A percentile compares a stretch with the other conserved stretches of the same genome.
These are phyloP conservation scores for Sinohyriopsis cumingii DNA, from an alignment of 2,888 invertebrate species.

Conservation along the genomic window DNA sequence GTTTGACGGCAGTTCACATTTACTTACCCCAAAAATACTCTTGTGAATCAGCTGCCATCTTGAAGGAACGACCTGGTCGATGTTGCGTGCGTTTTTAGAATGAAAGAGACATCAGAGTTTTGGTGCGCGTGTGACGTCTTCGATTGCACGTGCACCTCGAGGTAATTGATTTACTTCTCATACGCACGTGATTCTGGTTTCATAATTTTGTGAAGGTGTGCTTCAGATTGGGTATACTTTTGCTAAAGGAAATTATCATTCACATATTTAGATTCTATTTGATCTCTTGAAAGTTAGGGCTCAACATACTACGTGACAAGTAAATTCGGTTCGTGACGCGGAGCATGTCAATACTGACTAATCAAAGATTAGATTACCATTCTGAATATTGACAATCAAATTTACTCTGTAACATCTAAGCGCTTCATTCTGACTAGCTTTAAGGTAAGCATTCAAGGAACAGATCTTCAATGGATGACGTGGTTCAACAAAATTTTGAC, in stretches of 20 bases:
- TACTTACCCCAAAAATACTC: conserved; percentile 55
- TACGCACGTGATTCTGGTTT: conserved; percentile 1
- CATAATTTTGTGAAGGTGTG: neutral
- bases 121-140: neutral
- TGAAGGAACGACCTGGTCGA: conserved; percentile 3
- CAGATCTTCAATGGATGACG: conserved; percentile 19
- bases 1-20: neutral
- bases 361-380: too few relatives aligned
- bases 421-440: too few relatives aligned
- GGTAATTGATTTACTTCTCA: neutral
- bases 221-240: too few relatives aligned
- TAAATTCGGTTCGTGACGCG: too few relatives aligned
- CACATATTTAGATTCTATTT: too few relatives aligned
- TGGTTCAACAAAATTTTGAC: conserved; percentile 8
- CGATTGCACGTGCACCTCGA: conserved; percentile 8
- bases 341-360: too few relatives aligned
- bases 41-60: conserved; percentile 39
- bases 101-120: neutral
- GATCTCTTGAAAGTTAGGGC: too few relatives aligned
- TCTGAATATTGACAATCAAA: too few relatives aligned
- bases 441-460: too few relatives aligned
- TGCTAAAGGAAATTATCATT: too few relatives aligned
- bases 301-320: too few relatives aligned
- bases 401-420: too few relatives aligned
- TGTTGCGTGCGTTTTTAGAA: neutral